These are phyloP conservation scores for Julus scanicus DNA, from an alignment of 2,888 invertebrate genomes.

Conservation along the genomic window DNA sequence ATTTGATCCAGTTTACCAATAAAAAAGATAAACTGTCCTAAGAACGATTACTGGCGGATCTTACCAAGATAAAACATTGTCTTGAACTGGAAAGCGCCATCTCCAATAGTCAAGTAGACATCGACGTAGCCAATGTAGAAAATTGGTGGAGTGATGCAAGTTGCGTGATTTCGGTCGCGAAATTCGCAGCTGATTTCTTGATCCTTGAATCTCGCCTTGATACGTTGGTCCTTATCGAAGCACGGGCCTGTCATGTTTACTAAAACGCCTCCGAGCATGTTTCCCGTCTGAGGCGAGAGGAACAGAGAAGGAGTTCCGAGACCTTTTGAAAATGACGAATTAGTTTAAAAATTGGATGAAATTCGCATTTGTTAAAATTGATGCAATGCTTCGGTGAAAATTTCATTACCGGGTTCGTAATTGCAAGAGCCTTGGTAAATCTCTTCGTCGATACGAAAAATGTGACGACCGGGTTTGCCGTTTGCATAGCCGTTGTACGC, in stretches of 20 bases:
- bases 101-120: slow-evolving; percentile 85
- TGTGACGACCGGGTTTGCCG: slow-evolving; percentile 87
- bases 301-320: slow-evolving; percentile 69
- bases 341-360: slow-evolving; percentile 37
- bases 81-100: slow-evolving; percentile 84
- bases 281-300: slow-evolving; percentile 92
- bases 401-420: slow-evolving; percentile 65
- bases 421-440: slow-evolving; percentile 90
- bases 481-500: slow-evolving; percentile 88
- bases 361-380: background rate
- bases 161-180: slow-evolving; percentile 78
- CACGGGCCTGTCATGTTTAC: slow-evolving; percentile 98
- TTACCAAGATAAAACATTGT: slow-evolving; percentile 91
- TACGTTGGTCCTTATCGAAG: slow-evolving; percentile 79
- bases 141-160: slow-evolving; percentile 88
- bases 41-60: too few species aligned
- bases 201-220: slow-evolving; percentile 68
- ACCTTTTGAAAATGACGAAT: slow-evolving; percentile 62
- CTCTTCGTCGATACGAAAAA: slow-evolving; percentile 94
- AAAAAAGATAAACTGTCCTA: slow-evolving; percentile 1
- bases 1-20: background rate
- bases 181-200: slow-evolving; percentile 57
- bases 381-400: background rate
- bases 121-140: slow-evolving; percentile 89
- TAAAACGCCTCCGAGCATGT: slow-evolving; percentile 96